A percentile compares a stretch with the other conserved stretches of the same genome.
Evolutionary conservation across 64 coral and sea anemone genomes (phyloP).

Genomic region (Anthopleura sola): DNA sequence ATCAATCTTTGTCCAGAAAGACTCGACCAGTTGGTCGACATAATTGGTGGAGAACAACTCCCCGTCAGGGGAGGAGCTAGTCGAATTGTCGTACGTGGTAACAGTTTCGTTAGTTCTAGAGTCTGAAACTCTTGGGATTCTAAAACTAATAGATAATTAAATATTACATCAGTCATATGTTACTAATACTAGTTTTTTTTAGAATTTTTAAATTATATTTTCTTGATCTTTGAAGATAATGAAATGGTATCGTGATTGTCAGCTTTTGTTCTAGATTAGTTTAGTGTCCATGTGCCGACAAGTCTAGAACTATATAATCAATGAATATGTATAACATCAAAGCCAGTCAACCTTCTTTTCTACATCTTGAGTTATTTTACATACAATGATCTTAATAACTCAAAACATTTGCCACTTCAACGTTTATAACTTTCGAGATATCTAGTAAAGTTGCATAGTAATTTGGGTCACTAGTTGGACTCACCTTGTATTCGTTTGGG

Average conservation of each 20-base stretch:
- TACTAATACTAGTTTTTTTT: too few species aligned
- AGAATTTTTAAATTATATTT: too few species aligned
- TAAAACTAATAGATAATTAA: neutral
- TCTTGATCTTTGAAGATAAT: too few species aligned
- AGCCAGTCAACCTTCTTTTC: too few species aligned
- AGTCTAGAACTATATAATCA: too few species aligned
- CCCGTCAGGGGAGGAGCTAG: slow-evolving; percentile 14
- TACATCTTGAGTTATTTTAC: neutral
- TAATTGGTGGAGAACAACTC: slow-evolving; percentile 45
- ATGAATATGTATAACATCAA: too few species aligned
- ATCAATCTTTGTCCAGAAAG: slow-evolving; percentile 59
- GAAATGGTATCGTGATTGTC: neutral
- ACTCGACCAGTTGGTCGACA: slow-evolving; percentile 58
- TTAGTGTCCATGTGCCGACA: too few species aligned
- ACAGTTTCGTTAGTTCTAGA: neutral
- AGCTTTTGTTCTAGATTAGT: too few species aligned
- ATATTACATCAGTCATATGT: too few species aligned
- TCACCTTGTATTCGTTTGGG: neutral
- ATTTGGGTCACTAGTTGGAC: neutral
- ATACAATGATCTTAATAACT: neutral
- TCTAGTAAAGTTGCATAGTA: neutral
- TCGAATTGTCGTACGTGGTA: neutral
- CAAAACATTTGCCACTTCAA: neutral
- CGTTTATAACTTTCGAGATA: neutral
- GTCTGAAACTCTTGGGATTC: neutral